Evolutionary conservation across 30 jellyfish, hydroid and myxozoan genomes (phyloP), one percentile per base, ranked within the genome.

Genomic region (Chrysaora quinquecirrha): DNA sequence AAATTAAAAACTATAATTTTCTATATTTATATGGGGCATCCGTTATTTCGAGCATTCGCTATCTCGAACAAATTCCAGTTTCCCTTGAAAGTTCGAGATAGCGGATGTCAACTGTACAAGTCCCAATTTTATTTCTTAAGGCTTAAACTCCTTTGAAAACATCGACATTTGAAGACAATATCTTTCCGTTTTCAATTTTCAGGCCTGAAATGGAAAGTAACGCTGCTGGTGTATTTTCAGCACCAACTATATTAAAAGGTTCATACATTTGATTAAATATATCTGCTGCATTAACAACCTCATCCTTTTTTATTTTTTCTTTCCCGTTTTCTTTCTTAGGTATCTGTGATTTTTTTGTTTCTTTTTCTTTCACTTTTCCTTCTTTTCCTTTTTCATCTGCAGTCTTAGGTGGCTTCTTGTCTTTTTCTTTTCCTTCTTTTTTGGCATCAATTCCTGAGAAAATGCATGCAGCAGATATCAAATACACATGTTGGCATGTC

Each of bases 111-210:
- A n/a, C n/a, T n/a, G n/a, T n/a, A n/a, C n/a, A n/a, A n/a, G n/a
- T n/a, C n/a, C n/a, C n/a, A n/a, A n/a, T n/a, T n/a, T n/a, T n/a
- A n/a, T n/a, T n/a, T n/a, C n/a, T n/a, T n/a, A n/a, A n/a, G n/a
- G n/a, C n/a, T n/a, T n/a, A n/a, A n/a, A n/a, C 68, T 20, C 68
- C 68, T 52, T 52, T 52, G 68, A 52, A 52, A 4, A 19, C 68
- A 52, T 52, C 68, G 68, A 52, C 25, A 9, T 52, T 52, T 52
- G 68, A 52, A 2, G 68, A 52, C 12, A 52, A 19, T 9, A 52
- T 52, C 19, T 52, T 52, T 4, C 68, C 68, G 29, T 52, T 52
- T 20, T 3, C 68, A 52, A 52, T 52, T 20, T 52, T 52, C 68
- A 52, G 29, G 25, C 25, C 68, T 16, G 68, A 9, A 10, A 52